Evolutionary conservation across 1,140 invertebrate species (phyloP), one percentile per base, ranked within the genome.

Genomic region (Caenorhabditis latens): DNA sequence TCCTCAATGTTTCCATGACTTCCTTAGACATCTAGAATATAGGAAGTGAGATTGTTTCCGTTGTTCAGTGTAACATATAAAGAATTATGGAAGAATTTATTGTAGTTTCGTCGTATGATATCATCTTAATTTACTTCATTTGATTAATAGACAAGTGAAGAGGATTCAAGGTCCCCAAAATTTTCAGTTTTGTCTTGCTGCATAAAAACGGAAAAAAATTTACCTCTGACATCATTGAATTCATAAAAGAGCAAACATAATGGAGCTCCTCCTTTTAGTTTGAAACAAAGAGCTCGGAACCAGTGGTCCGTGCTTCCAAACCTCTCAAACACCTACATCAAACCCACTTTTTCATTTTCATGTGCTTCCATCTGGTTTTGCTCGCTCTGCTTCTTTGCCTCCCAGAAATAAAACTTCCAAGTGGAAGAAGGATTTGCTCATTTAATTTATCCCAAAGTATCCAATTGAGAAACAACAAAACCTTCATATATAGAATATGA

Each of bases 401-500:
- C 21, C 1, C 40, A 5, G 14, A 6, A 5, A 24, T 32, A 71
- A 71, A 71, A 43, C 14, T 24, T 71, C 19, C 42, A 40, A 13
- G 61, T 8, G 61, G n/a, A 14, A 63, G 32, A 46, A 24, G 19
- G 40, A 71, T 71, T 63, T 71, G 65, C 65, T 71, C 65, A 71
- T 67, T 67, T 67, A 24, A n/a, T 46, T 14, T 48, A 43, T 79
- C 7, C 46, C 21, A 48, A 79, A 79, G 71, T 79, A 79, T 71
- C 40, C 65, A 71, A 71, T 79, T 79, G 71, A 79, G 21, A 79
- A 63, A 50, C n/a, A 79, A 71, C 67, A 53, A 24, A 79, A 79
- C 71, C 71, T 53, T 79, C n/a, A 21, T 71, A 32, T 71, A 21
- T 32, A 21, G 50, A 16, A 16, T 53, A 14, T 53, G 50, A 16